Evolutionary conservation across 2,888 invertebrate genomes (phyloP), one percentile per base, ranked within the genome.

Genomic region (Pomacea canaliculata): DNA sequence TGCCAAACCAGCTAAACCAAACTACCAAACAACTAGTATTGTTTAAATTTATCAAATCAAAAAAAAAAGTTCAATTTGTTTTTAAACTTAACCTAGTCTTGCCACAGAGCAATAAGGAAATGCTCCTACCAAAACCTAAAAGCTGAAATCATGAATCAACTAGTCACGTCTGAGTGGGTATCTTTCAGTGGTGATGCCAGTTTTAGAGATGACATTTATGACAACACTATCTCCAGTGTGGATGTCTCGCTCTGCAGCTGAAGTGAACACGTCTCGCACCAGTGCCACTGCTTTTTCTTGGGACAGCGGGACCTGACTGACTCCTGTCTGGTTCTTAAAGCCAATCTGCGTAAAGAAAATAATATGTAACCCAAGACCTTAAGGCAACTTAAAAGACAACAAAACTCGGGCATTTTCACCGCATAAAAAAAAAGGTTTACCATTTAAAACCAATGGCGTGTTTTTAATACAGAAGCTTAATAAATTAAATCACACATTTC

Each of bases 161-260:
- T 73, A 98, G 95, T 98, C 98, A 91, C 94, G 95, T 88, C 98
- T 94, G 79, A 98, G 93, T 79, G 94, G 93, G 91, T 96, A 96
- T 10, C 84, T 90, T 73, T 89, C 87, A 89, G 94, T 93, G 81
- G 93, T 92, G 78, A 96, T 93, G 1, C 97, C 98, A 91, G 94
- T 95, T 84, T 95, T 95, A 27, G 97, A 97, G 83, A 98, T 95
- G 80, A 97, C 93, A 85, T 95, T 94, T 83, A 99, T 95, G 79
- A 93, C 92, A 84, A 98, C 94, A 78, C 94, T 94, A 92, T 99
- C 99, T 71, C 99, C 99, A 77, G 98, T 98, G 88, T 97, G 96
- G 87, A 98, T 99, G 90, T 99, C 99, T 88, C 99, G 94, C 90
- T 99, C 99, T 1, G 98, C 96, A 7, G 99, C 99, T 75, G 98